phyloP scores from a whole-genome alignment of 1,140 invertebrate genomes.

The Sitophilus oryzae region DNA sequence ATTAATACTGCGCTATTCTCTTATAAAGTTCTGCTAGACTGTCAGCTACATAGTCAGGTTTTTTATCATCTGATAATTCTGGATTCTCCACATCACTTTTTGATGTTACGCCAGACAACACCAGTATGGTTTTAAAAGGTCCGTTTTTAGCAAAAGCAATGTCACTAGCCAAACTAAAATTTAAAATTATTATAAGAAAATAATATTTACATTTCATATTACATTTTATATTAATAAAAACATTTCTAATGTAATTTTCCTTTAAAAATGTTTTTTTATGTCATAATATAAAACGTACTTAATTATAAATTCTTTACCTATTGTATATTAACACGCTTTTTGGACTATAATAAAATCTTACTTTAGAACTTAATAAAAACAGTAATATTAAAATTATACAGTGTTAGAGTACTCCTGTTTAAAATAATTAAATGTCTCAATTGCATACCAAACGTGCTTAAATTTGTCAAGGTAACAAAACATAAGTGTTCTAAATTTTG shows the following conservation, averaged over 20 bases:
- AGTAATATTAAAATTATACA: too few species aligned
- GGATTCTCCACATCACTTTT: neutral
- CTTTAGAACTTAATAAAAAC: too few species aligned
- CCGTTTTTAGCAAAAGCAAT: conserved; percentile 10
- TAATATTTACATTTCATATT: neutral
- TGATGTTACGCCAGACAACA: conserved; percentile 4
- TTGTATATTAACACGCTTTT: neutral
- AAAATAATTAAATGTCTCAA: too few species aligned
- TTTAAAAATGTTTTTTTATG: too few species aligned
- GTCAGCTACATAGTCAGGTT: conserved; percentile 5
- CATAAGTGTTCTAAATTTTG: too few species aligned
- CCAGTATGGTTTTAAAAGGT: conserved; percentile 8
- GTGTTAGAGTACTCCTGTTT: too few species aligned
- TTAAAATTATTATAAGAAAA: neutral
- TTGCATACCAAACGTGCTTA: too few species aligned
- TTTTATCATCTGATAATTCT: neutral
- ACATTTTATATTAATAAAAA: neutral
- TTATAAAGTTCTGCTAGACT: conserved; percentile 4
- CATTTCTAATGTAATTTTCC: neutral
- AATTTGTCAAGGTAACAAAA: too few species aligned
- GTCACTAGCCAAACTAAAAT: conserved; percentile 3
- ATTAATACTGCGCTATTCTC: too few species aligned
- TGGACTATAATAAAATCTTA: too few species aligned
- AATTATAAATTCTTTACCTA: neutral
- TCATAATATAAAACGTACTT: too few species aligned